Percentiles rank a stretch among this genome's conserved stretches.
Conservation (phyloP, 2,888 invertebrate species). For the Silvanus unidentatus region DNA sequence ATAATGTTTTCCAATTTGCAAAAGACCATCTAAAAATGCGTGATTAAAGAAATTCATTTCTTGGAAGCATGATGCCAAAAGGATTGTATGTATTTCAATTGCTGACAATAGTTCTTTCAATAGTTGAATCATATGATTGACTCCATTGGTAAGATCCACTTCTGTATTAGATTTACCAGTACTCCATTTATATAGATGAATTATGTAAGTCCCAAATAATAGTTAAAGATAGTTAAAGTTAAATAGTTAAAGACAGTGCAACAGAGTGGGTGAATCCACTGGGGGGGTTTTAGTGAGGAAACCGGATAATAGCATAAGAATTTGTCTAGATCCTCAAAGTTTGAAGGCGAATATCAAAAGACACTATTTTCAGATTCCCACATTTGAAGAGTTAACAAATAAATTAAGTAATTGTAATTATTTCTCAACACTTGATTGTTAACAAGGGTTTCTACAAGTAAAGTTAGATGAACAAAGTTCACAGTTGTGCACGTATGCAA, state of each 20-base stretch:
- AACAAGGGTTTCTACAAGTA: conserved; percentile 12
- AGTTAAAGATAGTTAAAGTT: conserved; percentile 21
- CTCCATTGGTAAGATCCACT: too few relatives aligned
- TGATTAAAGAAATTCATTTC: too few relatives aligned
- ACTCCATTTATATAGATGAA: too few relatives aligned
- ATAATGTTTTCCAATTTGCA: too few relatives aligned
- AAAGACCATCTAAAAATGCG: too few relatives aligned
- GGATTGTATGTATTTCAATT: too few relatives aligned
- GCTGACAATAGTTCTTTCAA: too few relatives aligned
- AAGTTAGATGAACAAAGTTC: conserved; percentile 19
- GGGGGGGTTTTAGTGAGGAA: conserved; percentile 23
- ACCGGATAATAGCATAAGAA: conserved; percentile 11
- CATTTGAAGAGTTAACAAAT: conserved; percentile 18
- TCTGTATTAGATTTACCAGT: too few relatives aligned
- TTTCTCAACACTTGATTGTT: conserved; percentile 11
- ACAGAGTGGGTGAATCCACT: conserved; percentile 27
- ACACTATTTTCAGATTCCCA: conserved; percentile 18
- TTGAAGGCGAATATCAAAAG: conserved; percentile 20
- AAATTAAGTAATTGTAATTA: neutral
- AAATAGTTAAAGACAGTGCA: too few relatives aligned
- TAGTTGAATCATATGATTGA: too few relatives aligned
- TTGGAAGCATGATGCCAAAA: too few relatives aligned
- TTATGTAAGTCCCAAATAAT: conserved; percentile 18
- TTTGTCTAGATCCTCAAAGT: conserved; percentile 19
- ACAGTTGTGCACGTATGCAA: conserved; percentile 18